Percentiles rank a stretch among this genome's conserved stretches.
Conservation (phyloP, 2,888 invertebrate genomes). For the Lymantria monacha region DNA sequence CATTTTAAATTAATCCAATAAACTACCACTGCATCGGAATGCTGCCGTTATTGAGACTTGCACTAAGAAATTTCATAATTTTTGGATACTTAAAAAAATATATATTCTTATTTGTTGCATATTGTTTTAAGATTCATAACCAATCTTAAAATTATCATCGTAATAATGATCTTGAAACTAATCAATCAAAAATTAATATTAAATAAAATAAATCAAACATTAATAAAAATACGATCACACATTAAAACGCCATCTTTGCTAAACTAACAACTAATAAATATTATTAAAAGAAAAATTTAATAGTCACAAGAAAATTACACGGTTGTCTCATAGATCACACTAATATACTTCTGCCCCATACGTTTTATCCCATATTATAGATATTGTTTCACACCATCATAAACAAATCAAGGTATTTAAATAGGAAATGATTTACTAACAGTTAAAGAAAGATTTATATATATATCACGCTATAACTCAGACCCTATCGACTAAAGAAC, state of each 20-base stretch:
- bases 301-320: constrained; percentile 13
- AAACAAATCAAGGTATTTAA: constrained; percentile 18
- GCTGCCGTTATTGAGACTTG: too few species aligned
- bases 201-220: background rate
- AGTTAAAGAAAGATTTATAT: constrained; percentile 23
- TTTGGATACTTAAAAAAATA: too few species aligned
- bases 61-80: too few species aligned
- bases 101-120: too few species aligned
- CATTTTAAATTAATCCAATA: too few species aligned
- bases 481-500: constrained; percentile 15
- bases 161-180: too few species aligned
- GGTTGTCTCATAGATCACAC: constrained; percentile 18
- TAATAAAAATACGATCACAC: constrained; percentile 3
- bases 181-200: background rate
- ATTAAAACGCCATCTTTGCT: constrained; percentile 11
- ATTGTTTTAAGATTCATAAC: too few species aligned
- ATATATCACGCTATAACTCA: constrained; percentile 15
- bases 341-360: constrained; percentile 22
- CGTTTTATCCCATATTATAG: constrained; percentile 16
- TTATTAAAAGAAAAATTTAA: constrained; percentile 8
- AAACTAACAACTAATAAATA: constrained; percentile 15
- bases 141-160: too few species aligned
- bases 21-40: too few species aligned
- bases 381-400: constrained; percentile 3
- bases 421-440: constrained; percentile 32